Conservation (phyloP, 2,113 vertebrate genomes). For the Lontra canadensis region DNA sequence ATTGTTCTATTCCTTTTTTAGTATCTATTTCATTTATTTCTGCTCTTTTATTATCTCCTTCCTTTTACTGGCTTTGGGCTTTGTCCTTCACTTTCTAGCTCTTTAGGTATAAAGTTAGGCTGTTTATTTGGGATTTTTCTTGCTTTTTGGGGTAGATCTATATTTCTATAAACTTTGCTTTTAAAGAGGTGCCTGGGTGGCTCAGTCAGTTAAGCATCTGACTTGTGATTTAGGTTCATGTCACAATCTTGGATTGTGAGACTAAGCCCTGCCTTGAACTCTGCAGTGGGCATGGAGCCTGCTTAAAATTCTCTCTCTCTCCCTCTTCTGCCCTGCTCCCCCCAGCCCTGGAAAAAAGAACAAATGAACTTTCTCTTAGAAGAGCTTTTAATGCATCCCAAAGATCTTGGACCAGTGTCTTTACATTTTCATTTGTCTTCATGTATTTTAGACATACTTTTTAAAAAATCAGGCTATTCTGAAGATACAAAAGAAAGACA, state of each 20-base stretch:
- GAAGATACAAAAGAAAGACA: neutral
- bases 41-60: neutral
- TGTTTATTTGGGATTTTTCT: neutral
- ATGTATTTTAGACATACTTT: neutral
- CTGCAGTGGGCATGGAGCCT: no score
- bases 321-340: no score
- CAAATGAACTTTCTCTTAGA: neutral
- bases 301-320: no score
- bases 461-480: neutral
- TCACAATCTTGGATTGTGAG: neutral
- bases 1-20: neutral
- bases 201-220: neutral
- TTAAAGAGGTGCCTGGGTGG: neutral
- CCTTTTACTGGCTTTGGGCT: neutral
- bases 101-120: neutral
- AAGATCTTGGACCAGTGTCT: neutral
- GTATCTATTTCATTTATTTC: neutral
- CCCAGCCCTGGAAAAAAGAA: no score
- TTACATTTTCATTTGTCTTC: neutral
- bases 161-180: neutral
- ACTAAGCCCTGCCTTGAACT: no score
- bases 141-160: neutral
- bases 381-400: neutral
- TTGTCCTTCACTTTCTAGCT: neutral
- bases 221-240: neutral